Evolutionary conservation across 1,140 invertebrate species (phyloP).

Genomic region (Carposina sasakii): DNA sequence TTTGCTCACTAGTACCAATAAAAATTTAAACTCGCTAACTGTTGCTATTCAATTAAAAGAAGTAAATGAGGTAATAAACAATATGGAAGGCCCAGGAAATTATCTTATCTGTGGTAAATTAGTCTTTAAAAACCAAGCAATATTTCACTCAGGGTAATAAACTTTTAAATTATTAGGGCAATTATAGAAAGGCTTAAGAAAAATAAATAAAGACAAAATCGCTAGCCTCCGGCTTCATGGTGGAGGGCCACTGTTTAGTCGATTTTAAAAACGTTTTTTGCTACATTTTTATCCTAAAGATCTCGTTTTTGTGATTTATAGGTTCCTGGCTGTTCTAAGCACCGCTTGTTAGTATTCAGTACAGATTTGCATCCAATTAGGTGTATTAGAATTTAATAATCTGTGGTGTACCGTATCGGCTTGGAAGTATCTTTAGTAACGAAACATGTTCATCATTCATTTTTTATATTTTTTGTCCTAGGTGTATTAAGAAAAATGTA

Average conservation of each 20-base stretch:
- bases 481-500: too few species aligned
- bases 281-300: conserved; percentile 48
- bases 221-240: conserved; percentile 34
- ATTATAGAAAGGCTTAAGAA: conserved; percentile 44
- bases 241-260: conserved; percentile 61
- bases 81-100: too few species aligned
- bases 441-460: too few species aligned
- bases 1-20: too few species aligned
- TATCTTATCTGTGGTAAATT: too few species aligned
- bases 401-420: conserved; percentile 36
- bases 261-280: conserved; percentile 45
- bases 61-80: too few species aligned
- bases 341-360: conserved; percentile 59
- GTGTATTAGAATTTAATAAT: conserved; percentile 38
- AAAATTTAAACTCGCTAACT: too few species aligned
- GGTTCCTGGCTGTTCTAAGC: conserved; percentile 31
- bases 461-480: too few species aligned
- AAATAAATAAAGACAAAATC: conserved; percentile 49
- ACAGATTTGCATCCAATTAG: conserved; percentile 63
- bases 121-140: too few species aligned
- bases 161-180: conserved; percentile 41
- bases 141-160: conserved; percentile 33
- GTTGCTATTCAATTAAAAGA: too few species aligned
- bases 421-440: too few species aligned
- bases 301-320: conserved; percentile 59